Evolutionary conservation across 1,140 invertebrate genomes (phyloP).

Genomic region (Meloidogyne exigua): DNA sequence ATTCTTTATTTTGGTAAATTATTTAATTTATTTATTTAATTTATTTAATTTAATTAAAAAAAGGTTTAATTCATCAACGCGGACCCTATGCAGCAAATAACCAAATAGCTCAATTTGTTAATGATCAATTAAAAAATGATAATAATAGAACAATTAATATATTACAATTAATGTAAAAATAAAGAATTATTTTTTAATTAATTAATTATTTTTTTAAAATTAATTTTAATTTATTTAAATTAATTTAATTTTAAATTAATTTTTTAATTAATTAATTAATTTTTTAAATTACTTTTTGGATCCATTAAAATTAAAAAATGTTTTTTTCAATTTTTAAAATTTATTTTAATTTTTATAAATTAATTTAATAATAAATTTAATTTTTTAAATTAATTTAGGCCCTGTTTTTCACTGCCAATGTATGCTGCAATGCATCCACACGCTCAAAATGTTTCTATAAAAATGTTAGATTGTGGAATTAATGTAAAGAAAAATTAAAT

Average conservation of each 20-base stretch:
- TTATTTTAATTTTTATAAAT: too few relatives aligned
- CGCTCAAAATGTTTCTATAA: slow-evolving; percentile 20
- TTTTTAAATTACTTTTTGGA: too few relatives aligned
- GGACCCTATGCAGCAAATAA: slow-evolving; percentile 30
- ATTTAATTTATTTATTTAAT: slow-evolving; percentile 11
- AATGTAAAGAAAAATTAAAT: not conserved
- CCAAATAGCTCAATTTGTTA: slow-evolving; percentile 6
- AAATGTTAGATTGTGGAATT: slow-evolving; percentile 40
- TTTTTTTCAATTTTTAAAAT: too few relatives aligned
- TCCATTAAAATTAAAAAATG: too few relatives aligned
- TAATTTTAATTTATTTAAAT: too few relatives aligned
- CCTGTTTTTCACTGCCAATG: slow-evolving; percentile 43
- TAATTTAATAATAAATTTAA: too few relatives aligned
- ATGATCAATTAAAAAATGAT: slow-evolving; percentile 4
- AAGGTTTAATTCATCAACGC: slow-evolving; percentile 38
- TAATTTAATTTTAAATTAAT: too few relatives aligned
- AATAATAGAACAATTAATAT: slow-evolving; percentile 22
- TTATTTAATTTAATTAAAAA: not conserved
- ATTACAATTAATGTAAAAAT: slow-evolving; percentile 29
- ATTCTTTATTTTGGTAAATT: slow-evolving; percentile 25
- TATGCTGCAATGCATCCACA: slow-evolving; percentile 33
- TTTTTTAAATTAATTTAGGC: not conserved
- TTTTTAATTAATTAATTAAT: too few relatives aligned
- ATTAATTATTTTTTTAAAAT: too few relatives aligned
- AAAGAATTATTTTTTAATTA: too few relatives aligned